Evolutionary conservation across 2,797 vertebrate genomes (phyloP).

Genomic region (Squalus acanthias): DNA sequence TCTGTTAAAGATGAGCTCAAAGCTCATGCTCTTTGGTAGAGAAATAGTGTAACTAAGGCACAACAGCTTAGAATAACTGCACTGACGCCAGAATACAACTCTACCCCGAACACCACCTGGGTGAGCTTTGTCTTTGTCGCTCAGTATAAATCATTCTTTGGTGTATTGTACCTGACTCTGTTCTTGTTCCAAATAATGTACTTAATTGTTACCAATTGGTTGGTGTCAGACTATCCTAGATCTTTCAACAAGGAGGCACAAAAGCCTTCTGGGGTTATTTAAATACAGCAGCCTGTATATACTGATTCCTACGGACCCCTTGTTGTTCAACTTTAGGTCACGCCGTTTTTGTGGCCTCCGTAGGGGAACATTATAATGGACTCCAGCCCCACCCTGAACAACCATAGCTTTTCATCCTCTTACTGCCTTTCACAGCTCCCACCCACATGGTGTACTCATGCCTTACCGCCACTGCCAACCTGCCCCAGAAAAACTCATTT

Average conservation of each 20-base stretch:
- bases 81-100: no score
- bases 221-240: not conserved
- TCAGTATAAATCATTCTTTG: no score
- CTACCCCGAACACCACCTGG: not conserved
- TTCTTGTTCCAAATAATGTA: not conserved
- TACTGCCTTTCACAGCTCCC: not conserved
- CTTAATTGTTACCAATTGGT: not conserved
- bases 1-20: no score
- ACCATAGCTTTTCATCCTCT: not conserved
- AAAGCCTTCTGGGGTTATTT: not conserved
- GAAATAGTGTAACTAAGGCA: no score
- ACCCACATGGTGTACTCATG: not conserved
- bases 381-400: not conserved
- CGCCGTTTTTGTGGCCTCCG: not conserved
- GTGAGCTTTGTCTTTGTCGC: not conserved
- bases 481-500: not conserved
- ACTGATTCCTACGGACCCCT: not conserved
- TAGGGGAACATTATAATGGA: not conserved
- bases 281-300: not conserved
- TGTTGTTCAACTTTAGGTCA: not conserved
- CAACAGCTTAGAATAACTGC: no score
- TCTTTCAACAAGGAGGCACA: not conserved
- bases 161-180: not conserved
- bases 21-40: no score
- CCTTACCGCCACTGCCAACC: not conserved